Conservation (phyloP, 1,140 invertebrate species). For the Aethina tumida region DNA sequence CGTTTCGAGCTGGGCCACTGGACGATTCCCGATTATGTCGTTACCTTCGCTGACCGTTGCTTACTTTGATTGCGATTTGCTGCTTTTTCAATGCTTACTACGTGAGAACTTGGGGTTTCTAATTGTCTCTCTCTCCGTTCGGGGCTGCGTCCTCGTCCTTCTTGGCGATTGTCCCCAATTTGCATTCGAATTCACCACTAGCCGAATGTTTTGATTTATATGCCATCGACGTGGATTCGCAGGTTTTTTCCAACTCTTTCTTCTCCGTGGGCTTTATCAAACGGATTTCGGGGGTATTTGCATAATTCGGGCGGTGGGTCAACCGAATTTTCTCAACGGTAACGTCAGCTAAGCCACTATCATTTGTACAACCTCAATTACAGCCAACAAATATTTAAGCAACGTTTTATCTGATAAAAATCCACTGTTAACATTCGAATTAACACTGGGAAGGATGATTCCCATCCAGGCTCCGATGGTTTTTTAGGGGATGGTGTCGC, state of each 20-base stretch:
- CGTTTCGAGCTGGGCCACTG: slow-evolving; percentile 10
- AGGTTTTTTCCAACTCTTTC: slow-evolving; percentile 1
- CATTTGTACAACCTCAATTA: no score
- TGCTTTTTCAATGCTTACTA: slow-evolving; percentile 13
- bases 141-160: no score
- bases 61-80: slow-evolving; percentile 20
- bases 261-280: no score
- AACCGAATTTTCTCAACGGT: no score
- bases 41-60: slow-evolving; percentile 27
- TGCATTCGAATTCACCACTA: slow-evolving; percentile 16
- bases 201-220: slow-evolving; percentile 20
- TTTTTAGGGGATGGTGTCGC: slow-evolving; percentile 8
- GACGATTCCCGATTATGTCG: slow-evolving; percentile 25
- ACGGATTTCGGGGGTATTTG: no score
- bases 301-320: no score
- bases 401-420: no score
- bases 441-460: no score
- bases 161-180: slow-evolving; percentile 17
- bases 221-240: slow-evolving; percentile 5
- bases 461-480: no score
- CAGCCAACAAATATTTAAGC: no score
- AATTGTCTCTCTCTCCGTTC: slow-evolving; percentile 10
- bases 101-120: slow-evolving; percentile 21
- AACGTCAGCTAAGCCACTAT: no score
- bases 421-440: no score